Evolutionary conservation across 2,797 vertebrate genomes (phyloP).

Genomic region (Danio choprae): DNA sequence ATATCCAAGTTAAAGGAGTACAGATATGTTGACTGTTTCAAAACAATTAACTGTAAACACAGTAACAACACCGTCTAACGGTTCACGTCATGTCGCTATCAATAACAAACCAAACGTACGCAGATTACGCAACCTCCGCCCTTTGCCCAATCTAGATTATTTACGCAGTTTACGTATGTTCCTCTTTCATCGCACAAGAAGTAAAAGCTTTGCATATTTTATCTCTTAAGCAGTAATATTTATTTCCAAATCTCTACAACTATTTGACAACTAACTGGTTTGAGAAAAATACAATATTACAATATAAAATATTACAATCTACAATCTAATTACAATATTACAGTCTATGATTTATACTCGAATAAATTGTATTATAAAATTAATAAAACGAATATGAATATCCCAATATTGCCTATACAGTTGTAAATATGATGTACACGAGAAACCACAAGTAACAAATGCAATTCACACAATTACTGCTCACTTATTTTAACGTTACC

Average conservation of each 20-base stretch:
- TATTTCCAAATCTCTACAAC: background rate
- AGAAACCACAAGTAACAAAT: too few species aligned
- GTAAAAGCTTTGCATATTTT: background rate
- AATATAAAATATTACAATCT: too few species aligned
- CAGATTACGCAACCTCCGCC: constrained; percentile 26
- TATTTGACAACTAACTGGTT: background rate
- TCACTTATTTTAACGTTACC: too few species aligned
- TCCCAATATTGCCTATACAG: too few species aligned
- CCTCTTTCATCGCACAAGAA: too few species aligned
- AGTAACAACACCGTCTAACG: background rate
- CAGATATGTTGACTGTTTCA: background rate
- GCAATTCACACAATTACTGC: too few species aligned
- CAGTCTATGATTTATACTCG: too few species aligned
- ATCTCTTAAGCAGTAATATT: background rate
- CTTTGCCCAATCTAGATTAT: background rate
- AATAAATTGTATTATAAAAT: too few species aligned
- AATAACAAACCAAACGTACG: constrained; percentile 21
- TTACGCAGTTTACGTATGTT: constrained; percentile 24
- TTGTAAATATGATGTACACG: too few species aligned
- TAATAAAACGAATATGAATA: too few species aligned
- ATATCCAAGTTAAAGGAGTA: background rate
- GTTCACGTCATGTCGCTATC: constrained; percentile 15
- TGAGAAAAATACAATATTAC: background rate
- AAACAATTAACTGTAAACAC: background rate
- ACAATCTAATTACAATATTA: too few species aligned